phyloP scores from a whole-genome alignment of 2,113 vertebrate genomes.

The Cariama cristata region DNA sequence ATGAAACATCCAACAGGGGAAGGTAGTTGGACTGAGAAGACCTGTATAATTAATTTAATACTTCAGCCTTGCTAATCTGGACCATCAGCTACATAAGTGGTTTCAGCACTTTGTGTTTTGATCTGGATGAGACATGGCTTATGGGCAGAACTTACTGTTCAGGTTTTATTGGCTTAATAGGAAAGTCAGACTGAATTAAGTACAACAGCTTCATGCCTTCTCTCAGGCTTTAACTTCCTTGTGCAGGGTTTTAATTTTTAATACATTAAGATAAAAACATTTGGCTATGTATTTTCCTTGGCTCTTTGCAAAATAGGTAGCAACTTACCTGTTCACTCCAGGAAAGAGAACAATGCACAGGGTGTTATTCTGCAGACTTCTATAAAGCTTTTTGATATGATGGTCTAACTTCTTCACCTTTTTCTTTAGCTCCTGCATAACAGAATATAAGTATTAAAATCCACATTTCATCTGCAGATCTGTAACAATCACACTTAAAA shows the following conservation, averaged over 20 bases:
- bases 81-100: background rate
- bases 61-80: background rate
- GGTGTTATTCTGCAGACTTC: slow-evolving; percentile 75
- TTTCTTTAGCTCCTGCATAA: slow-evolving; percentile 70
- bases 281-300: background rate
- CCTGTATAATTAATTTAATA: background rate
- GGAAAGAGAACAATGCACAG: slow-evolving; percentile 85
- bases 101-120: background rate
- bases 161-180: background rate
- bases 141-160: background rate
- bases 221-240: background rate
- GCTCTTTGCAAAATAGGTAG: background rate
- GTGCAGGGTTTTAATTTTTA: background rate
- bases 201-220: background rate
- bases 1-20: background rate
- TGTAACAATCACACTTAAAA: background rate
- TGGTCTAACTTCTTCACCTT: slow-evolving; percentile 79
- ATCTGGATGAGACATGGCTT: background rate
- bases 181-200: background rate
- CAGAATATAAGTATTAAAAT: background rate
- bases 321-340: slow-evolving; percentile 79
- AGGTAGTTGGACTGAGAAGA: background rate
- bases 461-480: background rate
- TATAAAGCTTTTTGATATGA: slow-evolving; percentile 81
- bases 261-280: background rate